phyloP scores from a whole-genome alignment of 2,113 vertebrate species.

The Garra rufa region DNA sequence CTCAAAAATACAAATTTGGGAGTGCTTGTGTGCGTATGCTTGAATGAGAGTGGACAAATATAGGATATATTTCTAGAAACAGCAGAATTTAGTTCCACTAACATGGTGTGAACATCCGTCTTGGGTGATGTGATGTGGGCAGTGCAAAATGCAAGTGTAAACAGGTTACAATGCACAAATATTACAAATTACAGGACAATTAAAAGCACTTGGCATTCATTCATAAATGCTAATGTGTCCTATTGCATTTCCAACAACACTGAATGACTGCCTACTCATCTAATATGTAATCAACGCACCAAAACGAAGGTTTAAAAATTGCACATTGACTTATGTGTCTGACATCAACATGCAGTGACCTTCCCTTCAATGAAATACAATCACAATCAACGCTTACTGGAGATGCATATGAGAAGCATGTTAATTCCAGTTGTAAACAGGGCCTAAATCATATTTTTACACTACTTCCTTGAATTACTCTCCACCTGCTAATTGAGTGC shows the following conservation, averaged over 20 bases:
- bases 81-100: background rate
- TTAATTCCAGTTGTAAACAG: background rate
- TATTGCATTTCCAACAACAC: background rate
- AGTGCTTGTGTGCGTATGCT: background rate
- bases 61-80: background rate
- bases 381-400: background rate
- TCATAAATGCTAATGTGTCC: background rate
- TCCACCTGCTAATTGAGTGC: background rate
- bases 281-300: background rate
- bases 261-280: background rate
- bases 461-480: background rate
- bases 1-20: background rate
- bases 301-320: constrained; percentile 16
- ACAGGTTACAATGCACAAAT: background rate
- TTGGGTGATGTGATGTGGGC: background rate
- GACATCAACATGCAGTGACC: background rate
- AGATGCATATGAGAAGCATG: background rate
- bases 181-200: background rate
- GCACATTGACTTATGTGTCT: background rate
- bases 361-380: background rate
- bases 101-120: background rate
- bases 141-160: background rate
- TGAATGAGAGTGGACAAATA: background rate
- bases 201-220: background rate
- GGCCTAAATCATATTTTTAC: background rate